Percentiles rank a stretch among this genome's conserved stretches.
phyloP scores from a whole-genome alignment of 2,113 vertebrate genomes.

The Trichechus manatus region DNA sequence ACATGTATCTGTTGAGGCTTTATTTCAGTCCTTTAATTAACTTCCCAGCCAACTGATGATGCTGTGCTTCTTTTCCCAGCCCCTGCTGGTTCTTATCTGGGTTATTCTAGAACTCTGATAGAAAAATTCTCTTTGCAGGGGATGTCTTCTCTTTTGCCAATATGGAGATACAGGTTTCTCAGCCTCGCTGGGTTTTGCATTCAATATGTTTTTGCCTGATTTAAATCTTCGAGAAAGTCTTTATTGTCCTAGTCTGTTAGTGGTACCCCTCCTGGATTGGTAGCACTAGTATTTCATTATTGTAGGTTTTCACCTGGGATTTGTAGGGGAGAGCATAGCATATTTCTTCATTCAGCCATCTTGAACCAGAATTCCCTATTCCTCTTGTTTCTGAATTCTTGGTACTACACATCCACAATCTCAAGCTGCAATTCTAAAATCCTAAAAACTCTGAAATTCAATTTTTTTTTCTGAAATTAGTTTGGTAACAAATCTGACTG shows the following conservation, averaged over 20 bases:
- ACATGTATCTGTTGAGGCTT: not conserved
- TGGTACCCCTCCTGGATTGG: not conserved
- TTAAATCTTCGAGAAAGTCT: not conserved
- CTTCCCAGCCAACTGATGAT: not conserved
- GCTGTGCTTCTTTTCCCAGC: not conserved
- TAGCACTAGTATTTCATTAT: not conserved
- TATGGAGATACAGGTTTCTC: not conserved
- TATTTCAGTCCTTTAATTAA: not conserved
- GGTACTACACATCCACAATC: not conserved
- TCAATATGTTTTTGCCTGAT: not conserved
- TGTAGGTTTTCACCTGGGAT: not conserved
- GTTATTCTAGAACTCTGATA: not conserved
- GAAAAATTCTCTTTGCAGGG: not conserved
- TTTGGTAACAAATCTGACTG: slow-evolving; percentile 10
- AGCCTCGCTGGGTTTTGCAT: not conserved
- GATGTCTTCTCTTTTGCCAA: not conserved
- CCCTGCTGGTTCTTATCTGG: not conserved
- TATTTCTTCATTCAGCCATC: not conserved
- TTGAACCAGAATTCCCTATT: slow-evolving; percentile 23
- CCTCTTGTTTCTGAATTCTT: slow-evolving; percentile 21
- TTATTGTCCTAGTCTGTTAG: not conserved
- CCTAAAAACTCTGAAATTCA: not conserved
- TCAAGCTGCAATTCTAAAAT: not conserved
- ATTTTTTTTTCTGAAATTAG: not conserved
- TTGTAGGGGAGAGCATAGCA: not conserved